Conservation (phyloP, 2,888 invertebrate species). For the Mythimna loreyi region DNA sequence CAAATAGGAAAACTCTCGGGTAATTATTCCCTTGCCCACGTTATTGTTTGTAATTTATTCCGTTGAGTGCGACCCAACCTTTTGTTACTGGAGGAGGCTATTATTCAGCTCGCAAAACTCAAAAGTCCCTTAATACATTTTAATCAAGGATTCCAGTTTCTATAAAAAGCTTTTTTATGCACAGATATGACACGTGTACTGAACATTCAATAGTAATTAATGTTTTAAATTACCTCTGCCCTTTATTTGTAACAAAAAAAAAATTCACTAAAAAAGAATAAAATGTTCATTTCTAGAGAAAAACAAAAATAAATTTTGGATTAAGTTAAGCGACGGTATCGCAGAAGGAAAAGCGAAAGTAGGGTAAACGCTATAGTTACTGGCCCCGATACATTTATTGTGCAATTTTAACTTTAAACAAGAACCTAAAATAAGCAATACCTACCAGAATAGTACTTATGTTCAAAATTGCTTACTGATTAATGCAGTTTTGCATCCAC, state of each 20-base stretch:
- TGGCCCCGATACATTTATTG: too few species aligned
- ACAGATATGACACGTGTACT: background rate
- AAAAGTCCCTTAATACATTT: slow-evolving; percentile 13
- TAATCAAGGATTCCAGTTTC: slow-evolving; percentile 19
- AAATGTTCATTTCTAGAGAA: too few species aligned
- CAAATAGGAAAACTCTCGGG: slow-evolving; percentile 21
- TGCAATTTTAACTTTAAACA: too few species aligned
- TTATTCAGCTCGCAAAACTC: slow-evolving; percentile 8
- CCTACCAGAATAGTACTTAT: too few species aligned
- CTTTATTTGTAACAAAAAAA: slow-evolving; percentile 18
- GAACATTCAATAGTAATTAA: slow-evolving; percentile 7
- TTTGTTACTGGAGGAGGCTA: slow-evolving; percentile 20
- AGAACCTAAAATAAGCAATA: too few species aligned
- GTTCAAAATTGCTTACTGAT: too few species aligned
- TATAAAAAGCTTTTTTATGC: slow-evolving; percentile 6
- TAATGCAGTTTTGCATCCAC: too few species aligned
- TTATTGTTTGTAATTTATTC: slow-evolving; percentile 32
- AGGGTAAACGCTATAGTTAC: too few species aligned
- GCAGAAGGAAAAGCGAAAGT: too few species aligned
- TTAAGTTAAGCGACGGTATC: too few species aligned
- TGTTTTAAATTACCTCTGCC: background rate
- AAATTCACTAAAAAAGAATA: too few species aligned
- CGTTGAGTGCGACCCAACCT: slow-evolving; percentile 9
- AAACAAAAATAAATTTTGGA: too few species aligned
- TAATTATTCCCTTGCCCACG: background rate